Conservation (phyloP, 2,888 invertebrate genomes). For the Galeopsomyia nigrocyanea region DNA sequence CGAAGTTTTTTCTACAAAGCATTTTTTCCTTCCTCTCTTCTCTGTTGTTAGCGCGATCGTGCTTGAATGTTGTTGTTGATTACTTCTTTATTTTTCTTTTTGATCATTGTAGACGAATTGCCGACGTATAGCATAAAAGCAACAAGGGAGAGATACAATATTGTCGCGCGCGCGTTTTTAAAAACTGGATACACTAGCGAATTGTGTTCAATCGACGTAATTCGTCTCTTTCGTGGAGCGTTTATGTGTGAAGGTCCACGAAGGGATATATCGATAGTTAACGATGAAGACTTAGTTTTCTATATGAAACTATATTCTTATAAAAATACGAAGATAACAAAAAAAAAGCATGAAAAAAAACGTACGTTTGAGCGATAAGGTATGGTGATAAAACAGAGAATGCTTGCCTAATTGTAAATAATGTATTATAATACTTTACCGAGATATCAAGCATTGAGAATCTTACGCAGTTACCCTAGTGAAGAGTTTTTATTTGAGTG, state of each 20-base stretch:
- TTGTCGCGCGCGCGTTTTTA: constrained; percentile 38
- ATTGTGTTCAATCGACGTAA: constrained; percentile 42
- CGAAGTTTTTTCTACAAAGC: constrained; percentile 46
- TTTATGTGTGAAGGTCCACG: constrained; percentile 49
- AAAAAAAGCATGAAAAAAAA: constrained; percentile 37
- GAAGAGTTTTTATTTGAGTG: constrained; percentile 52
- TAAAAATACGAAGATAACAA: constrained; percentile 51
- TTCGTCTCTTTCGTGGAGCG: constrained; percentile 29
- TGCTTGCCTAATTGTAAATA: constrained; percentile 65
- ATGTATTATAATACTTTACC: constrained; percentile 63
- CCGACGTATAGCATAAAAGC: not conserved
- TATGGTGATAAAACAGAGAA: constrained; percentile 52
- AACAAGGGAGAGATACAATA: constrained; percentile 11
- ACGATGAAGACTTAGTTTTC: constrained; percentile 67
- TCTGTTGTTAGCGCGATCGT: constrained; percentile 20
- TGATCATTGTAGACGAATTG: constrained; percentile 25
- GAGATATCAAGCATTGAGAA: constrained; percentile 60
- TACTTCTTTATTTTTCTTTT: not conserved
- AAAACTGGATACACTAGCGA: constrained; percentile 30
- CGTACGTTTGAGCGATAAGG: constrained; percentile 39
- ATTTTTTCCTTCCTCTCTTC: constrained; percentile 21
- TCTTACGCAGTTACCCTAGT: constrained; percentile 61
- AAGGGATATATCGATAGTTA: constrained; percentile 57
- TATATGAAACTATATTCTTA: constrained; percentile 67
- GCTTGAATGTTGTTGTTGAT: constrained; percentile 17